Conservation (phyloP, 2,888 invertebrate genomes). For the Nebria salina region DNA sequence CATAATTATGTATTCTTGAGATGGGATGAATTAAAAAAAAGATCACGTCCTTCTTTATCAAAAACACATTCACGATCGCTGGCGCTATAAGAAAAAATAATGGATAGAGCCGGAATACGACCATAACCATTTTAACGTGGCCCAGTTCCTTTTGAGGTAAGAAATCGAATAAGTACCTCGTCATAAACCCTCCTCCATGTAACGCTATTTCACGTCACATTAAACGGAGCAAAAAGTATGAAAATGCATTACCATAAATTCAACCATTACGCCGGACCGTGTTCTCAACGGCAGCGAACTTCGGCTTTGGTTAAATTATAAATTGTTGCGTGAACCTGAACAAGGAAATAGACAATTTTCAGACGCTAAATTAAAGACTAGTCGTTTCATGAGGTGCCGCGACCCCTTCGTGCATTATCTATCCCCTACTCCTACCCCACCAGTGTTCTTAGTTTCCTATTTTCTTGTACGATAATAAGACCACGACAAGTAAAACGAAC, state of each 20-base stretch:
- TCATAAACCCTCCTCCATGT: slow-evolving; percentile 34
- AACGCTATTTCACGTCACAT: slow-evolving; percentile 44
- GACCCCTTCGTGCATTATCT: background rate
- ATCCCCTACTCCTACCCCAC: background rate
- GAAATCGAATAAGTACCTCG: slow-evolving; percentile 32
- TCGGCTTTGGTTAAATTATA: slow-evolving; percentile 36
- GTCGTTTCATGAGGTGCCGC: slow-evolving; percentile 18
- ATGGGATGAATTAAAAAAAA: background rate
- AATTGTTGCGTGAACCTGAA: slow-evolving; percentile 39
- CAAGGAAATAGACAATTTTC: slow-evolving; percentile 43
- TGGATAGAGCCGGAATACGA: background rate
- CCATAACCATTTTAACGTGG: background rate
- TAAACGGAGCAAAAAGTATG: slow-evolving; percentile 45
- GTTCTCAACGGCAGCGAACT: slow-evolving; percentile 9
- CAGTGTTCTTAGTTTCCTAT: background rate
- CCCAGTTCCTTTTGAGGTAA: slow-evolving; percentile 8
- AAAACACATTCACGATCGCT: background rate
- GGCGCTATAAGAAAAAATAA: background rate
- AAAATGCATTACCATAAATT: slow-evolving; percentile 47
- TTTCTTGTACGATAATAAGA: background rate
- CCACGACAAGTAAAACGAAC: background rate
- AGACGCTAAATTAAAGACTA: slow-evolving; percentile 37
- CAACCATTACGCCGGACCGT: slow-evolving; percentile 30
- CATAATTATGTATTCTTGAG: background rate
- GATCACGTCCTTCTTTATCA: background rate